A percentile compares a stretch with the other conserved stretches of the same genome.
Conservation (phyloP, 92 coral and sea anemone genomes). For the Epizoanthus ramosus region DNA sequence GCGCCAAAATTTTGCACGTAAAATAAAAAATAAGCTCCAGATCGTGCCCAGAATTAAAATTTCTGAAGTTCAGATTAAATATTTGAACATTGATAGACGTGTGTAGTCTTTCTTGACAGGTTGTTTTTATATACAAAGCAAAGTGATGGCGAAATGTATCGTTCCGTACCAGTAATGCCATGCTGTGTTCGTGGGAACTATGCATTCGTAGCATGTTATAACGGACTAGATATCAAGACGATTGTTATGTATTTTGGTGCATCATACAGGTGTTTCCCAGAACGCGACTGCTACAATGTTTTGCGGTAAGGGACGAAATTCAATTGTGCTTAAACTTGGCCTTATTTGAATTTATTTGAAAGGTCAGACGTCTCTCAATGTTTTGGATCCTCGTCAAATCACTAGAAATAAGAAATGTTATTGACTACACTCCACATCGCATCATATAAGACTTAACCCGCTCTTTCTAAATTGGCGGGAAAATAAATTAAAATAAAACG, state of each 20-base stretch:
- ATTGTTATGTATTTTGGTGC: no score
- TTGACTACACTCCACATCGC: background rate
- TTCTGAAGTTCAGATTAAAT: background rate
- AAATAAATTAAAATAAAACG: background rate
- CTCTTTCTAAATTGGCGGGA: constrained; percentile 3
- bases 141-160: constrained; percentile 27
- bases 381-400: background rate
- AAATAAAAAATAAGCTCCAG: background rate
- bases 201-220: no score
- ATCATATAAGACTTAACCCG: background rate
- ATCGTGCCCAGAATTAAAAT: background rate
- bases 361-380: background rate
- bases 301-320: background rate
- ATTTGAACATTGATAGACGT: constrained; percentile 9
- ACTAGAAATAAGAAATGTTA: background rate
- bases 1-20: constrained; percentile 19
- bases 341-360: background rate
- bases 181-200: constrained; percentile 19
- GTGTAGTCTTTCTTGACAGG: constrained; percentile 20
- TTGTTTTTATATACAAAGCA: constrained; percentile 21
- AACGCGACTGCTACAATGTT: background rate
- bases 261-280: background rate
- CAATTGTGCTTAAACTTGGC: background rate
- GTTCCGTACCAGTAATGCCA: constrained; percentile 21
- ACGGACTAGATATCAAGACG: no score